Conservation (phyloP, 2,113 vertebrate species). For the Mola mola region DNA sequence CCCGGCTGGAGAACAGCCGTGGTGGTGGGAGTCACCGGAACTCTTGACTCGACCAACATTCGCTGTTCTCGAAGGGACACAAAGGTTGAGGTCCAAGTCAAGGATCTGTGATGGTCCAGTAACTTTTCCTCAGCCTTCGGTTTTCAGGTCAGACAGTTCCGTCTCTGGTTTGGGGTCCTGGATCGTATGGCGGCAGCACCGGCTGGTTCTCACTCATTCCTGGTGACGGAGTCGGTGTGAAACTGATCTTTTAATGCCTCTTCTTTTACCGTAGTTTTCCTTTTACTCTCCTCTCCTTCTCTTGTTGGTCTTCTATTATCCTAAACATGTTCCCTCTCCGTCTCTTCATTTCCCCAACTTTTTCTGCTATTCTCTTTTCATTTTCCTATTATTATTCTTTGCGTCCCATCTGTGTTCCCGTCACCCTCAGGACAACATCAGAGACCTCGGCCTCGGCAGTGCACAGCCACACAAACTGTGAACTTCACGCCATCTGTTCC, state of each 20-base stretch:
- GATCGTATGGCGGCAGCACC: no score
- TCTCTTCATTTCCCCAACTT: no score
- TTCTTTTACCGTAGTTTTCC: neutral
- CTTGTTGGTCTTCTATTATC: neutral
- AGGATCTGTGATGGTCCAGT: no score
- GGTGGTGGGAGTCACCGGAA: no score
- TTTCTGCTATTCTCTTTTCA: neutral
- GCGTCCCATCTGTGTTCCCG: no score
- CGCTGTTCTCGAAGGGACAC: no score
- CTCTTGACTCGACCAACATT: no score
- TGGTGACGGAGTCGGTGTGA: no score
- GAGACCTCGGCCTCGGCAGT: conserved; percentile 37
- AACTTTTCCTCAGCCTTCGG: neutral
- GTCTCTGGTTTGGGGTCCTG: no score
- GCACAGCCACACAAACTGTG: conserved; percentile 16
- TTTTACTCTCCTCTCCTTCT: neutral
- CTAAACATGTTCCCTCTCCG: no score
- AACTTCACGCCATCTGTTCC: no score
- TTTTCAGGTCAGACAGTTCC: neutral
- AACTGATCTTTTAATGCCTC: neutral
- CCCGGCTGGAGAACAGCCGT: neutral
- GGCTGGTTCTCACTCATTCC: neutral
- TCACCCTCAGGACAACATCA: conserved; percentile 35
- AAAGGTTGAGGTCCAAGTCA: no score
- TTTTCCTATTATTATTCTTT: neutral